Evolutionary conservation across 1,140 invertebrate genomes (phyloP).

Genomic region (Penaeus chinensis): DNA sequence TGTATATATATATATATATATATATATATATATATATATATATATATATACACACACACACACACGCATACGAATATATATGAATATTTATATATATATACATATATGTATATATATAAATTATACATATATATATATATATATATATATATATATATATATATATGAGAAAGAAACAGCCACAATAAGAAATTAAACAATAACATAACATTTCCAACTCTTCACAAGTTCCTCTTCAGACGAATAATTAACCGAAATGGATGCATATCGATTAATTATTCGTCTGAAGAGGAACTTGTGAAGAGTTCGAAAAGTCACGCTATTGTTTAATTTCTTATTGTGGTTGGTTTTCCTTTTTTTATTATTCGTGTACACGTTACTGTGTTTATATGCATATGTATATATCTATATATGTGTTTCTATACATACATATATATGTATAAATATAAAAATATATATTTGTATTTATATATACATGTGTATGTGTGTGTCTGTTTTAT

Average conservation of each 20-base stretch:
- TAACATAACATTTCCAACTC: neutral
- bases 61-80: neutral
- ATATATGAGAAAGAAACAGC: neutral
- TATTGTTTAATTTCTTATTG: no score
- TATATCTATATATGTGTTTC: neutral
- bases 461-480: neutral
- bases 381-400: neutral
- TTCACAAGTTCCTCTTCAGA: no score
- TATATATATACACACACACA: neutral
- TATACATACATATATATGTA: constrained; percentile 24
- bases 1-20: constrained; percentile 23
- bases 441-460: constrained; percentile 14
- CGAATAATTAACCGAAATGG: no score
- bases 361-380: neutral
- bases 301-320: no score
- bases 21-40: constrained; percentile 26
- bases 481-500: neutral
- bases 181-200: neutral
- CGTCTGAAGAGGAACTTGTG: no score
- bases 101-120: constrained; percentile 17
- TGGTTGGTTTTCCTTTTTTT: no score
- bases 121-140: constrained; percentile 20
- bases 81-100: constrained; percentile 12
- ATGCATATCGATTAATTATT: neutral
- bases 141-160: constrained; percentile 26